Base-by-base conservation (phyloP, 2,113 vertebrate genomes). In the Gnathonemus longibarbis region DNA sequence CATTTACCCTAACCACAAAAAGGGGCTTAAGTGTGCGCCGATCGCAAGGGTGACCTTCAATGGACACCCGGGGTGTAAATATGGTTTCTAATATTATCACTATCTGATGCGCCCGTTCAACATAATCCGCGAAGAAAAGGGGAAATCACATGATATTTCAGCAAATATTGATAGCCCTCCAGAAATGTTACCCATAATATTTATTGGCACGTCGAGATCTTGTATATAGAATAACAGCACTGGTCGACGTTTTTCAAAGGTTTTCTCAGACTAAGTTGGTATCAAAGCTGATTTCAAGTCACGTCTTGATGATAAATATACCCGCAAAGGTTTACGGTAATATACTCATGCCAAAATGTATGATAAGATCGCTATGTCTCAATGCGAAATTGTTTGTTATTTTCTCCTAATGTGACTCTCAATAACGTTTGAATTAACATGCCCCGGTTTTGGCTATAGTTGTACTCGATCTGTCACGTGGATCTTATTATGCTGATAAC, bases 1-100 rank as follows among this genome's bases (percentile, higher is more conserved):
- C 94, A 94, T 96, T 94, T 94, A 95, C 93, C 92, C 92, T 93
- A 46, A 95, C 95, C 95, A 94, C 95, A 96, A 93, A 86, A 93
- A 92, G 91, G 35, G 93, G 93, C 94, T 94, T 93, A 93, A 93
- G 93, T 94, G 95, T 93, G 92, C 94, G 92, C 92, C 88, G 91
- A 93, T 93, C 90, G 90, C 88, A 58, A 89, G 13, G 92, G 91
- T 94, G 94, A 96, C 95, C 95, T 95, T 95, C 95, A 94, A 27
- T 91, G 84, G 94, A 93, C 93, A 94, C 94, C 92, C 93, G 92
- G 93, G 93, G 93, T 93, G 92, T 90, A 91, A 93, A 91, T 91
- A 90, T n/a, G 88, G 86, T 88, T 93, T 94, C 93, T 94, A 92
- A 94, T 94, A 93, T 94, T 92, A 90, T 93, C 92, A 91, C 58